Evolutionary conservation across 1,140 invertebrate species (phyloP).

Genomic region (Diuraphis noxia): DNA sequence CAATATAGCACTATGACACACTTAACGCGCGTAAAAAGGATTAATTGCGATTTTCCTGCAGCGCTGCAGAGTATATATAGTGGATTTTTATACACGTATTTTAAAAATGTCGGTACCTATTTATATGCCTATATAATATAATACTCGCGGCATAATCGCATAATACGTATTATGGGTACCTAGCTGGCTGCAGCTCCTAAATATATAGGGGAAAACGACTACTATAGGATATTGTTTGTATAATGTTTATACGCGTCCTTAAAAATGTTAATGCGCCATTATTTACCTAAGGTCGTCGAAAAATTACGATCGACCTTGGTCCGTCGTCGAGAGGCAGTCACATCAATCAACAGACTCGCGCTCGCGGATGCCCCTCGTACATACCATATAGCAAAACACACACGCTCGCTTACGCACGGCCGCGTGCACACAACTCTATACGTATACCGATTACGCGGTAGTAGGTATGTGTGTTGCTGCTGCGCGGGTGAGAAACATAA

Average conservation of each 20-base stretch:
- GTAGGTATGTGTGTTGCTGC: not conserved
- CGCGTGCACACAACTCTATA: not conserved
- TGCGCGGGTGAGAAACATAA: slow-evolving; percentile 1
- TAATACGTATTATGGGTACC: not conserved
- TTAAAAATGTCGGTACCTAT: not conserved
- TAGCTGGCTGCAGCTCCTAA: not conserved
- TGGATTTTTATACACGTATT: not conserved
- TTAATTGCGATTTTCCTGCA: not conserved
- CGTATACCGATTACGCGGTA: slow-evolving; percentile 18
- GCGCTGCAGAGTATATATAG: not conserved
- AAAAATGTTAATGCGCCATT: slow-evolving; percentile 41
- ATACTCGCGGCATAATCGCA: not conserved
- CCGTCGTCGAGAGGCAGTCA: slow-evolving; percentile 27
- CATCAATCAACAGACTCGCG: slow-evolving; percentile 44
- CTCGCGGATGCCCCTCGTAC: not conserved
- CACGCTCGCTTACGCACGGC: not conserved
- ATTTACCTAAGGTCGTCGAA: slow-evolving; percentile 53
- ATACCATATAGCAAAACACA: not conserved
- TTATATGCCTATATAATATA: not conserved
- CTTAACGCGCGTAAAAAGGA: not conserved
- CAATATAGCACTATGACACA: not conserved
- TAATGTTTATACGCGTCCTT: slow-evolving; percentile 22
- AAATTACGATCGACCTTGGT: slow-evolving; percentile 43
- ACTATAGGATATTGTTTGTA: not conserved
- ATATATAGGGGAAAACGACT: not conserved